Evolutionary conservation across 2,797 vertebrate species (phyloP), one percentile per base, ranked within the genome.

Genomic region (Pipistrellus pygmaeus): DNA sequence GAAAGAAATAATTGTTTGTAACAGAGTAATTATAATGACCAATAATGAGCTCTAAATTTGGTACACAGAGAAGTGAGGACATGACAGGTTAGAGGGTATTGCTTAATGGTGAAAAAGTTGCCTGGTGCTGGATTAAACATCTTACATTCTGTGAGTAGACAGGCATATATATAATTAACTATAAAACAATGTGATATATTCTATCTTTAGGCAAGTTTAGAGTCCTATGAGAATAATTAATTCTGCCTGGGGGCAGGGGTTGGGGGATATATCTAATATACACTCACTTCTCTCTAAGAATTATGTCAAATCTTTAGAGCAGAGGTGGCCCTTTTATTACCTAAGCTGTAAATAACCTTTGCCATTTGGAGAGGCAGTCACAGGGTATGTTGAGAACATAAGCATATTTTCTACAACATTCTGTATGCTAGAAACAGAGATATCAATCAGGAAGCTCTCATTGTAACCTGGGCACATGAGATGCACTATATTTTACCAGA

Each of bases 141-240:
- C 41, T 83, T 90, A 81, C 11, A 83, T 57, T 88, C 83, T 53
- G 35, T 6, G 11, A 53, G 55, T 41, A 92, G 75, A 81, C n/a
- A 86, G 35, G 10, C 64, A 80, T 80, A 92, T 86, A 95, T 87
- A 92, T 83, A 95, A 89, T 81, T 93, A 90, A 76, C 71, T 77
- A 69, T 93, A 93, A 95, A 96, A 64, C 72, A 95, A 55, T 69
- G 72, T 85, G 94, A 95, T 95, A 92, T 88, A 87, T 77, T 30
- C 46, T 85, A 90, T 73, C 84, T 81, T 94, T 69, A 86, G 83
- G 55, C 44, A 86, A 95, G 83, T 85, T 95, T 84, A 90, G 71
- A 90, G 41, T 85, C 86, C 87, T 83, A 2, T 53, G 48, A 68
- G 69, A 86, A 92, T 93, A 94, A 96, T 92, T 96, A 86, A 94